Evolutionary conservation across 2,888 invertebrate genomes (phyloP), one percentile per base, ranked within the genome.

Genomic region (Rhimphoctona megacephalus): DNA sequence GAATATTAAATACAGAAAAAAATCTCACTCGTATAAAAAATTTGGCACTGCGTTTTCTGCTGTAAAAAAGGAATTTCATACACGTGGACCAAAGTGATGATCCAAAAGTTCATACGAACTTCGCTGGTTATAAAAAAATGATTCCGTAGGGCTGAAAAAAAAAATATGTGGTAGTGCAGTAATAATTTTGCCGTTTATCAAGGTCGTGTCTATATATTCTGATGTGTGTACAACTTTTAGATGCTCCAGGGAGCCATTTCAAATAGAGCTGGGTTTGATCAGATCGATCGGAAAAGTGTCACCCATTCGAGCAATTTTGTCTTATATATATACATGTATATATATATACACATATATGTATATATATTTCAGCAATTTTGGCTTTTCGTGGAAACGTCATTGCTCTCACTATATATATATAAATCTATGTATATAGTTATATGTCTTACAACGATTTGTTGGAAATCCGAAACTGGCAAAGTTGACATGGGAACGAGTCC

Each of bases 401-500:
- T 30, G 30, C 30, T 30, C 61, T 14, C 30, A 7, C 6, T 61
- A 17, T 57, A 54, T 8, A 25, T 25, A 67, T 66, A 19, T 57
- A 70, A 19, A 46, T 22, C 9, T 54, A 14, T 57, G 30, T 17
- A 17, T 49, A 36, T 25, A 61, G 25, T 36, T 39, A 25, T 52
- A 49, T 46, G 14, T 19, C 7, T 22, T 43, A 39, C 19, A 52
- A 22, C 61, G 33, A 69, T 74, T 72, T 66, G 36, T 54, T 22
- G 64, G 57, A 54, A 83, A 86, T 80, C 61, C 69, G 25, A 67
- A 69, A 78, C 52, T 74, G 78, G 66, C 69, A 76, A 84, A 80
- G 72, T 77, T 66, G 78, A 76, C 43, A 64, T 30, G 52, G 33
- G 57, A 74, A 77, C 76, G 76, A 70, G 79, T 79, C 36, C 36